Conservation (phyloP, 1,140 invertebrate species). For the Steinernema feltiae region DNA sequence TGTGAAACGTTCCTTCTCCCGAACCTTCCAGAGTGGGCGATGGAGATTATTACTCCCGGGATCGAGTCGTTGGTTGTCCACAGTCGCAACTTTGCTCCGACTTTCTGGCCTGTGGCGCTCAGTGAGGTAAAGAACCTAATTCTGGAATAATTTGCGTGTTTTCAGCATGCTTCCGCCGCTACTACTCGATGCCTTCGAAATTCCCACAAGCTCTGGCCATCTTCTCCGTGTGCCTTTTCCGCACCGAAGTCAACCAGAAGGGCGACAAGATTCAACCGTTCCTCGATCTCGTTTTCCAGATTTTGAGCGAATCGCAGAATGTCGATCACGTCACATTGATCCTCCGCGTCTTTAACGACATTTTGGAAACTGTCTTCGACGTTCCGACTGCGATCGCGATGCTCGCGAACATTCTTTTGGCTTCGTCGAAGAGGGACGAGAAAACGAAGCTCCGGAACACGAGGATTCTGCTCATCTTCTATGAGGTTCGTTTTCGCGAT, state of each 20-base stretch:
- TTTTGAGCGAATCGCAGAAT: not conserved
- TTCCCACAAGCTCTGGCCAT: not conserved
- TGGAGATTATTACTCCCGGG: conserved; percentile 38
- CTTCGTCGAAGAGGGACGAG: not conserved
- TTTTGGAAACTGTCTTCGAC: not conserved
- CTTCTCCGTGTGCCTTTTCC: conserved; percentile 10
- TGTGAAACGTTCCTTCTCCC: conserved; percentile 38
- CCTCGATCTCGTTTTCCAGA: not conserved
- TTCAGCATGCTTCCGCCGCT: not conserved
- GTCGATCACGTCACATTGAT: not conserved
- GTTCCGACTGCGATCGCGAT: not conserved
- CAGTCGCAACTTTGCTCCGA: conserved; percentile 21
- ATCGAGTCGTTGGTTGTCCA: conserved; percentile 48
- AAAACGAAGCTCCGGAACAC: not conserved
- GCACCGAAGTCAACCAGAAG: not conserved
- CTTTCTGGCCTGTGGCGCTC: not conserved
- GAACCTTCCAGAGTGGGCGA: conserved; percentile 38
- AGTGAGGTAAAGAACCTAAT: not conserved
- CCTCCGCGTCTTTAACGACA: not conserved
- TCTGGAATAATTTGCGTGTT: not conserved
- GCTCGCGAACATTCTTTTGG: not conserved
- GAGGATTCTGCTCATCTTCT: not conserved
- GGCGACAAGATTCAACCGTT: not conserved
- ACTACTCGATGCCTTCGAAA: conserved; percentile 8
- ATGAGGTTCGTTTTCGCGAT: not conserved